Base-by-base conservation (phyloP, 2,113 vertebrate species). In the Dromaius novaehollandiae region DNA sequence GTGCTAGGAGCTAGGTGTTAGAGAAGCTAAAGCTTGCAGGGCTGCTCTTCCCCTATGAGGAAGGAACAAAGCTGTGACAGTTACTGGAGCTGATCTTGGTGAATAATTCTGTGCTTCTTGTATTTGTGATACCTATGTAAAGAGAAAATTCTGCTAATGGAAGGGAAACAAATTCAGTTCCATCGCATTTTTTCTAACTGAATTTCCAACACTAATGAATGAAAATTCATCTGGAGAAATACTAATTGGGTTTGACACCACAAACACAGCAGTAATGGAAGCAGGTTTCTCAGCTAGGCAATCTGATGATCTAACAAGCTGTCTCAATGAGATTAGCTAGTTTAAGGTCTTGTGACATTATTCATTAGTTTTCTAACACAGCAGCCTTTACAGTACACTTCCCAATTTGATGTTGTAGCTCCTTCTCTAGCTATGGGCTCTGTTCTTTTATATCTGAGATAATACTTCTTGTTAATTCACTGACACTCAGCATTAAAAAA, bases 261-360 rank as follows among this genome's bases (percentile, higher is more conserved):
- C 50, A 86, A 77, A 64, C 56, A 93, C 2, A 13, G 66, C 89
- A 94, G 83, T 96, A 94, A 94, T 97, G 83, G 88, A 88, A 96
- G 73, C 94, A 76, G 58, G 88, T 95, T 97, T 94, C 92, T 93
- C 89, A 89, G 94, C 94, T 86, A 91, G 95, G 77, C 89, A 93
- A 78, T 95, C 74, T 82, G 63, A 81, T 70, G 61, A 80, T 96
- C 89, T 89, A 96, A 97, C 95, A 96, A 94, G 91, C 92, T 92
- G 71, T 70, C 93, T 96, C 82, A 51, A 86, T 87, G 71, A 92
- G 94, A 97, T 96, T 87, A 98, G 91, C 92, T 93, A 73, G 70
- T 97, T 97, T 95, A 91, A 92, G 77, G 87, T 93, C 95, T 88
- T 91, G 78, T 90, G 96, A 96, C 76, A 53, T 93, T 97, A 96